These are phyloP conservation scores for Sarcophilus harrisii DNA, from an alignment of 2,797 vertebrate genomes.

Conservation along the genomic window DNA sequence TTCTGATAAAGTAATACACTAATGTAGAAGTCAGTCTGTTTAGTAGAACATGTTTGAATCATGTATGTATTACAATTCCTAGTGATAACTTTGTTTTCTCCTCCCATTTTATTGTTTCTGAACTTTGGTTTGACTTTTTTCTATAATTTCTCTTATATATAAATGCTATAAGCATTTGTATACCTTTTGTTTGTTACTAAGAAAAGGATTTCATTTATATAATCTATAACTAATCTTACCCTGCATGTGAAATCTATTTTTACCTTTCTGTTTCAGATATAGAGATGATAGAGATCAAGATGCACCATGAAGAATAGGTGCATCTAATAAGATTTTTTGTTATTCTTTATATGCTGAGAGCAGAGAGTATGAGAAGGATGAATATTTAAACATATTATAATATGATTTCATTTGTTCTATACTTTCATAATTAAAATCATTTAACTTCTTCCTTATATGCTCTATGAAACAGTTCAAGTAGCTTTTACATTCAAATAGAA, in stretches of 20 bases:
- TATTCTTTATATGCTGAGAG: neutral
- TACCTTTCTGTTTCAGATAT: neutral
- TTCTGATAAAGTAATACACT: neutral
- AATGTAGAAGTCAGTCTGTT: neutral
- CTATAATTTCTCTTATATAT: neutral
- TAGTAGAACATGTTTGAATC: neutral
- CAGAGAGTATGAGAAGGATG: neutral
- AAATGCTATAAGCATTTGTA: neutral
- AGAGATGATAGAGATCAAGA: neutral
- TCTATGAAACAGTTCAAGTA: neutral
- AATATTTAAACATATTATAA: neutral
- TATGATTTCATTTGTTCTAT: neutral
- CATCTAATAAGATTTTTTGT: neutral
- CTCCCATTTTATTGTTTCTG: neutral
- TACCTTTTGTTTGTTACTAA: neutral
- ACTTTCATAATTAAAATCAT: neutral
- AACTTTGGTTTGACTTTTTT: neutral
- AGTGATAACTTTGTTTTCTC: neutral
- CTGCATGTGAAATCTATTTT: neutral
- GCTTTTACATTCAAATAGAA: neutral
- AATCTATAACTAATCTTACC: neutral
- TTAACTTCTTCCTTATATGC: neutral
- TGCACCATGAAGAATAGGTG: too few species aligned
- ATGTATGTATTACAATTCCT: neutral
- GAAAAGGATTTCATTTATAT: neutral